These are phyloP conservation scores for Epinephelus moara DNA, from an alignment of 2,113 vertebrate species.

Conservation along the genomic window DNA sequence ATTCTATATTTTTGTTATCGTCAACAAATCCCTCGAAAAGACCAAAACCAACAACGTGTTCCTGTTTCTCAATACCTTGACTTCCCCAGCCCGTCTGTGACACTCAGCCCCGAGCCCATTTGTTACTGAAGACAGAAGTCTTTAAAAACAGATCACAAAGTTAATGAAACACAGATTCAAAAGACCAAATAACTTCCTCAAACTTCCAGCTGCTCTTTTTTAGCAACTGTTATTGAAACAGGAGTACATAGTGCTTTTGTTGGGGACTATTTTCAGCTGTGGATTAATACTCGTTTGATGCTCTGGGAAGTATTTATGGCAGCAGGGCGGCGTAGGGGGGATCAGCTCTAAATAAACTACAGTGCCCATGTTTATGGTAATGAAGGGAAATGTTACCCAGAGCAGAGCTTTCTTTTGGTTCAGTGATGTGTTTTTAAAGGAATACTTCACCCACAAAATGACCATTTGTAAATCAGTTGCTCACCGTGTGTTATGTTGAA, in stretches of 20 bases:
- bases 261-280: background rate
- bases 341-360: background rate
- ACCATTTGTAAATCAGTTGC: no score
- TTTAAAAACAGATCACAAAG: background rate
- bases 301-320: background rate
- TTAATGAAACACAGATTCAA: background rate
- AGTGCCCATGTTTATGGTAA: background rate
- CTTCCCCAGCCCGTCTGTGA: background rate
- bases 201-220: background rate
- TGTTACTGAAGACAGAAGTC: background rate
- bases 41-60: background rate
- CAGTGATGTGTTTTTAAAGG: background rate
- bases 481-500: no score
- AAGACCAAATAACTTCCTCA: background rate
- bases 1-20: background rate
- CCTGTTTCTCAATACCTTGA: background rate
- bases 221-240: background rate
- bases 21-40: conserved; percentile 10
- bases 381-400: background rate
- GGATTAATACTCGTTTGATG: background rate
- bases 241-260: background rate
- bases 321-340: background rate
- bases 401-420: background rate
- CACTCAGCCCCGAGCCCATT: background rate
- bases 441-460: no score